Evolutionary conservation across 2,888 invertebrate species (phyloP).

Genomic region (Pantelozetes paolii): DNA sequence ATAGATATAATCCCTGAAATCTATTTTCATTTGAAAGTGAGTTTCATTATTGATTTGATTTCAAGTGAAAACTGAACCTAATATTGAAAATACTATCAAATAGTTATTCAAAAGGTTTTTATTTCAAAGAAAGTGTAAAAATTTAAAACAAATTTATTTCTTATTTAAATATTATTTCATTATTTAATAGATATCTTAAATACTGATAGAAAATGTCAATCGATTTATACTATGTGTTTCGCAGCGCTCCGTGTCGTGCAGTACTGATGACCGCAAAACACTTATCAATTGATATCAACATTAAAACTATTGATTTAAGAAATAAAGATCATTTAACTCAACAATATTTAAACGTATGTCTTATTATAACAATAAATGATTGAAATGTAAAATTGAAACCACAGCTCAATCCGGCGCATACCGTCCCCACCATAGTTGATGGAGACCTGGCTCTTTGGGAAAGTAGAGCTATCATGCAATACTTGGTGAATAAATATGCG

Average conservation of each 20-base stretch:
- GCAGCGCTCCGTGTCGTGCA: conserved; percentile 61
- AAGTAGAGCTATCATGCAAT: conserved; percentile 74
- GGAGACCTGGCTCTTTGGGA: conserved; percentile 71
- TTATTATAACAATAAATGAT: conserved; percentile 49
- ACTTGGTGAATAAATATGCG: conserved; percentile 72
- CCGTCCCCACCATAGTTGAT: conserved; percentile 75
- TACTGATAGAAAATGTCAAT: conserved; percentile 46
- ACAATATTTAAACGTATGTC: too few relatives aligned
- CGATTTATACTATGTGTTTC: conserved; percentile 43
- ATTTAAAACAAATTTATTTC: too few relatives aligned
- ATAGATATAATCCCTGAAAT: too few relatives aligned
- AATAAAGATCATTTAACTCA: conserved; percentile 52
- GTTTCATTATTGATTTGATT: too few relatives aligned
- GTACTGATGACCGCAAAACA: conserved; percentile 64
- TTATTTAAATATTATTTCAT: too few relatives aligned
- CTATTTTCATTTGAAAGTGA: too few relatives aligned
- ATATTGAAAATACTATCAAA: too few relatives aligned
- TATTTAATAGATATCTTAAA: too few relatives aligned
- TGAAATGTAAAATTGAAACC: conserved; percentile 58
- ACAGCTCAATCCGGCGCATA: conserved; percentile 62
- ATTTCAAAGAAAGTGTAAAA: too few relatives aligned
- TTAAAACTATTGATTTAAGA: conserved; percentile 65
- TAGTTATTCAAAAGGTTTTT: too few relatives aligned
- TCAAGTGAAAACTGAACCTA: too few relatives aligned
- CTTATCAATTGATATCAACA: conserved; percentile 64